Evolutionary conservation across 2,797 vertebrate genomes (phyloP), one percentile per base, ranked within the genome.

Genomic region (Manis javanica): DNA sequence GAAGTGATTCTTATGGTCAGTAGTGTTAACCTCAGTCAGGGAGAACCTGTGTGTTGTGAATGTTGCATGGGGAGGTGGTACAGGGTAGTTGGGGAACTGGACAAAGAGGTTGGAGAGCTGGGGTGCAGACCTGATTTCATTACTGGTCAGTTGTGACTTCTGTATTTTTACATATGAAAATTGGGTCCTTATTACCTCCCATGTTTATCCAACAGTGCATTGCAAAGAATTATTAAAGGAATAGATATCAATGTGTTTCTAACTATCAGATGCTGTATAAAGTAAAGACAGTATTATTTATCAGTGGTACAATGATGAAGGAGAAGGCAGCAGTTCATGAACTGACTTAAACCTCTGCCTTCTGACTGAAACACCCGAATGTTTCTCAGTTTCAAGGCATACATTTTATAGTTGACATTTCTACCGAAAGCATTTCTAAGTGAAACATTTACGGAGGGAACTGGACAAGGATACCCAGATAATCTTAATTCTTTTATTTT

Each of bases 131-230:
- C 31, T n/a, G 12, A n/a, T 63, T 95, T 86, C 9, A 16, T 84
- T 51, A 10, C 21, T 78, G n/a, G 4, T 2, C 18, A 16, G 10
- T 53, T 91, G 31, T 49, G 75, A 61, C 8, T 49, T 93, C n/a
- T 34, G 1, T 75, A 0, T 13, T 92, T 91, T 72, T 75, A 37
- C 4, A 3, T 53, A 16, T 14, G 37, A 53, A 74, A 87, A 5
- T 63, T 49, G 26, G 46, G 34, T 85, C 66, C 24, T 18, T 87
- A 49, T 39, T 21, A 53, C 19, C 49, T 83, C 75, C 64, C 37
- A 10, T 79, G 12, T 71, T 88, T 94, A 89, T 91, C 39, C 21
- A 53, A 87, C 29, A 57, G 4, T 34, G n/a, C 88, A 61, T 24
- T 68, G 31, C 14, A 29, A 90, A 87, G 18, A 77, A 53, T 77